Conservation (phyloP, 1,140 invertebrate genomes). For the Drosophila teissieri region DNA sequence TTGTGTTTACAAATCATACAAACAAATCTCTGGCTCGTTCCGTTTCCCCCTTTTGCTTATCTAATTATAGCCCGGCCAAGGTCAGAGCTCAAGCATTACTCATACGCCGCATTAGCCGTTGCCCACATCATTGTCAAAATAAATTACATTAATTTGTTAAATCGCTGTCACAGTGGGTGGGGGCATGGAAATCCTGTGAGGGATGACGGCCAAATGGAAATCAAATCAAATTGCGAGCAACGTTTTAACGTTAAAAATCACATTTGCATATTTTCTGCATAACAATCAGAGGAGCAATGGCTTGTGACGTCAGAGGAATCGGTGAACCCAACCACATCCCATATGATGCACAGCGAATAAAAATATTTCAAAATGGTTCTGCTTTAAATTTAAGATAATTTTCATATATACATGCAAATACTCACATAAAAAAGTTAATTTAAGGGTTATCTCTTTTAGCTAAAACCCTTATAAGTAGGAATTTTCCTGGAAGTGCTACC, state of each 20-base stretch:
- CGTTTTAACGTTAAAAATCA: constrained; percentile 75
- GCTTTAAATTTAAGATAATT: neutral
- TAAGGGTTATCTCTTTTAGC: neutral
- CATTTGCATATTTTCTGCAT: constrained; percentile 81
- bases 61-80: constrained; percentile 67
- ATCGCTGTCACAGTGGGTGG: constrained; percentile 33
- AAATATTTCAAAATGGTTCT: neutral
- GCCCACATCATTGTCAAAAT: constrained; percentile 76
- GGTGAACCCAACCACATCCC: constrained; percentile 25
- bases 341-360: constrained; percentile 31
- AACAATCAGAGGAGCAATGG: constrained; percentile 78
- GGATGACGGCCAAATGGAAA: constrained; percentile 27
- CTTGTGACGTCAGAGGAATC: constrained; percentile 61
- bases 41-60: constrained; percentile 40
- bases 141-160: constrained; percentile 80
- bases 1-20: constrained; percentile 73
- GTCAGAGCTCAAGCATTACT: constrained; percentile 69
- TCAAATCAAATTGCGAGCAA: constrained; percentile 53
- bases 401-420: too few species aligned
- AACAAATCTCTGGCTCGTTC: constrained; percentile 30
- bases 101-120: constrained; percentile 70
- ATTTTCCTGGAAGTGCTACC: constrained; percentile 26
- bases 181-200: neutral
- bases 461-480: neutral
- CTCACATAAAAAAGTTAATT: too few species aligned